Evolutionary conservation across 35 echinoderm and acorn worm genomes (phyloP).

Genomic region (Lytechinus variegatus): DNA sequence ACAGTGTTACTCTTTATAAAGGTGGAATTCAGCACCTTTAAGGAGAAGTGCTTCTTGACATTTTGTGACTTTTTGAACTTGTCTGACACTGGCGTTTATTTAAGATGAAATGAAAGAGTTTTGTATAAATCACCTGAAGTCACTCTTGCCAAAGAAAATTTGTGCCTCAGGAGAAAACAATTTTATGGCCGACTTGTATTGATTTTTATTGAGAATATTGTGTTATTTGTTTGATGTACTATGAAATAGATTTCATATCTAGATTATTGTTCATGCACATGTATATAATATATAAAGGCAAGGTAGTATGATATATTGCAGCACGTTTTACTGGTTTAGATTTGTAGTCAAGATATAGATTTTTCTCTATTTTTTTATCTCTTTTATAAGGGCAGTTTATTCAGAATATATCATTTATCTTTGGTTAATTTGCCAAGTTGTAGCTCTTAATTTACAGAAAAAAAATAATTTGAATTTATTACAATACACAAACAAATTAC

Average conservation of each 20-base stretch:
- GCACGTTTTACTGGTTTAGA: background rate
- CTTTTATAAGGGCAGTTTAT: no score
- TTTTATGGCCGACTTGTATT: background rate
- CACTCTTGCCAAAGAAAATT: background rate
- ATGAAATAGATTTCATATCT: background rate
- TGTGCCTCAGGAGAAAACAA: background rate
- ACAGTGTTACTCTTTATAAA: background rate
- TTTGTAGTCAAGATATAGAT: no score
- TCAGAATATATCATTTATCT: no score
- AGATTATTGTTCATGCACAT: background rate
- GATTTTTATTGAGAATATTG: background rate
- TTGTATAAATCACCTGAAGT: background rate
- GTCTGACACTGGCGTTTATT: background rate
- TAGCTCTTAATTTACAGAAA: no score
- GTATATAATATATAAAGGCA: background rate
- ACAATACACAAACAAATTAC: no score
- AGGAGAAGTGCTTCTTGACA: background rate
- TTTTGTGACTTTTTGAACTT: background rate
- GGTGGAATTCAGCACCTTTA: background rate
- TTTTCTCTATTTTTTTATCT: no score
- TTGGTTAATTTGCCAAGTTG: no score
- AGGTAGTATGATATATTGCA: background rate
- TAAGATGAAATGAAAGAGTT: constrained; percentile 12
- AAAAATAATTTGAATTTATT: no score
- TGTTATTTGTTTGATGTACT: background rate